Conservation (phyloP, 2,113 vertebrate genomes). For the Apodemus sylvaticus region DNA sequence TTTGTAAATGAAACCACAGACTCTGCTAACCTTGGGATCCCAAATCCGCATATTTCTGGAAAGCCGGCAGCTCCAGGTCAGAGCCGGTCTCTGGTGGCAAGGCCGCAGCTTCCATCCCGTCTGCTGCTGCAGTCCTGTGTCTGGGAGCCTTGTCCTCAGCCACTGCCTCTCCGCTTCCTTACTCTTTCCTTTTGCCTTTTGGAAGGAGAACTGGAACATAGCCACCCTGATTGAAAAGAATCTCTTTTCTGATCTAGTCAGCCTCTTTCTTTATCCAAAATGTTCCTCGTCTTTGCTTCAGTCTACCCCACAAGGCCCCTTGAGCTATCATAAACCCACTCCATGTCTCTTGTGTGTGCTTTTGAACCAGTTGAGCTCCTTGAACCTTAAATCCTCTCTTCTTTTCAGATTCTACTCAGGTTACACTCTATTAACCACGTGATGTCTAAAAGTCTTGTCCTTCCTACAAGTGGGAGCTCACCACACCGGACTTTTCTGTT, state of each 20-base stretch:
- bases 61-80: neutral
- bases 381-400: neutral
- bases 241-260: neutral
- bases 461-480: neutral
- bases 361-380: neutral
- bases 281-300: neutral
- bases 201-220: neutral
- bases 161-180: neutral
- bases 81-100: no score
- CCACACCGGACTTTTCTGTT: neutral
- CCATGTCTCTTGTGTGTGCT: neutral
- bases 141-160: neutral
- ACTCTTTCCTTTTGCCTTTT: neutral
- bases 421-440: neutral
- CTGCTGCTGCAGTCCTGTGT: neutral
- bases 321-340: neutral
- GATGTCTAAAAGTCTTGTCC: neutral
- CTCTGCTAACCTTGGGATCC: neutral
- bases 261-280: neutral
- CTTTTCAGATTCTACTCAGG: neutral
- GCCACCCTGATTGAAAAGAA: neutral
- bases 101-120: neutral
- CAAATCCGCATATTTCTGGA: neutral
- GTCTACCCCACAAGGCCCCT: neutral
- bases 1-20: neutral